phyloP scores from a whole-genome alignment of 2,797 vertebrate species.

The Benthosema pterotum region DNA sequence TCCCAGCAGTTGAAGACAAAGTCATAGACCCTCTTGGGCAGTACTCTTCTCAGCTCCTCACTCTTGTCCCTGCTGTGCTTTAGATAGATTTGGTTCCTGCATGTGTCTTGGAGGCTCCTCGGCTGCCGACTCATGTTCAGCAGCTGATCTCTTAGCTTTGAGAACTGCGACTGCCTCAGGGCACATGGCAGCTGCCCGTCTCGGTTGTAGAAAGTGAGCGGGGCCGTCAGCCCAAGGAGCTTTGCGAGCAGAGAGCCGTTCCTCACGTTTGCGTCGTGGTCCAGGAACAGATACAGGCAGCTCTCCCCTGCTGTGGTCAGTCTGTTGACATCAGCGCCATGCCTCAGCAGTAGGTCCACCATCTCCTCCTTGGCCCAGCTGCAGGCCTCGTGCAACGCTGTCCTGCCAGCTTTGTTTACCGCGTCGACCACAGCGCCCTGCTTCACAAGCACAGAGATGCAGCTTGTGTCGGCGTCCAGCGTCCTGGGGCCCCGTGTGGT shows the following conservation, averaged over 20 bases:
- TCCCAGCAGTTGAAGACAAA: conserved; percentile 68
- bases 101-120: conserved; percentile 69
- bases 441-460: conserved; percentile 68
- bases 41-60: conserved; percentile 36
- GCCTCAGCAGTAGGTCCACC: conserved; percentile 69
- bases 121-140: conserved; percentile 63
- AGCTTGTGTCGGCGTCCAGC: conserved; percentile 32
- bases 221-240: conserved; percentile 71
- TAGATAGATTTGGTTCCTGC: conserved; percentile 68
- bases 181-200: conserved; percentile 65
- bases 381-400: conserved; percentile 76
- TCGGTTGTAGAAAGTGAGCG: conserved; percentile 65
- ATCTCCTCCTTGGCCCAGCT: conserved; percentile 58
- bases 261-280: conserved; percentile 57
- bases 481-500: conserved; percentile 51
- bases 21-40: conserved; percentile 66
- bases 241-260: conserved; percentile 62
- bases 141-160: conserved; percentile 62
- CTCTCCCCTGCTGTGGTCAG: conserved; percentile 65
- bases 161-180: conserved; percentile 60
- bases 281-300: conserved; percentile 78
- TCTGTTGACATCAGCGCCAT: conserved; percentile 70
- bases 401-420: conserved; percentile 63
- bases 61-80: conserved; percentile 41
- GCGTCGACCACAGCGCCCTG: conserved; percentile 55